Conservation (phyloP, 2,888 invertebrate genomes). For the Aphodius sticticus region DNA sequence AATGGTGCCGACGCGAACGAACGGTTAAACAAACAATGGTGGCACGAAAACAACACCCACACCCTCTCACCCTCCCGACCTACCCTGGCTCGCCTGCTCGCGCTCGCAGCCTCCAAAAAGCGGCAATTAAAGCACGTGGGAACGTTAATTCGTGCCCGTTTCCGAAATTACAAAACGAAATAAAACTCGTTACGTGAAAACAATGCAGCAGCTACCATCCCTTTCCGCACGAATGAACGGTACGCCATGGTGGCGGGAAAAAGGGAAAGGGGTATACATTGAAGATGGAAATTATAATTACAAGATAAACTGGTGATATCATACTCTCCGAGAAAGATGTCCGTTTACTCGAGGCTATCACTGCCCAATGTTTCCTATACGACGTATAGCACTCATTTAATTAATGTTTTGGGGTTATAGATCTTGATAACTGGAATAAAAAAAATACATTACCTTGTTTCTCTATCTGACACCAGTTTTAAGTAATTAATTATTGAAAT, state of each 20-base stretch:
- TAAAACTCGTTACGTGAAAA: not conserved
- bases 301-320: not conserved
- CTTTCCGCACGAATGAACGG: not conserved
- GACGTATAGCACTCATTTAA: too few relatives aligned
- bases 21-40: not conserved
- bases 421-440: too few relatives aligned
- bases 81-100: not conserved
- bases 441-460: too few relatives aligned
- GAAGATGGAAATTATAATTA: not conserved
- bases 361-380: too few relatives aligned
- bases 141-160: not conserved
- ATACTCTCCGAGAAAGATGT: too few relatives aligned
- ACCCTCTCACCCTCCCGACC: not conserved
- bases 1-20: not conserved
- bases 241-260: not conserved
- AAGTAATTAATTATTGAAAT: too few relatives aligned
- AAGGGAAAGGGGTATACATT: not conserved
- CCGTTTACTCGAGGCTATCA: too few relatives aligned
- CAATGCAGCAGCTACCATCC: not conserved
- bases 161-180: slow-evolving; percentile 4
- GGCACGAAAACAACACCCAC: not conserved
- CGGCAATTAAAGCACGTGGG: slow-evolving; percentile 4
- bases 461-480: too few relatives aligned
- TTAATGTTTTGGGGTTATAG: too few relatives aligned
- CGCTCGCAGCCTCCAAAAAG: not conserved